Conservation (phyloP, 2,888 invertebrate species). For the Folsomia manolachei region DNA sequence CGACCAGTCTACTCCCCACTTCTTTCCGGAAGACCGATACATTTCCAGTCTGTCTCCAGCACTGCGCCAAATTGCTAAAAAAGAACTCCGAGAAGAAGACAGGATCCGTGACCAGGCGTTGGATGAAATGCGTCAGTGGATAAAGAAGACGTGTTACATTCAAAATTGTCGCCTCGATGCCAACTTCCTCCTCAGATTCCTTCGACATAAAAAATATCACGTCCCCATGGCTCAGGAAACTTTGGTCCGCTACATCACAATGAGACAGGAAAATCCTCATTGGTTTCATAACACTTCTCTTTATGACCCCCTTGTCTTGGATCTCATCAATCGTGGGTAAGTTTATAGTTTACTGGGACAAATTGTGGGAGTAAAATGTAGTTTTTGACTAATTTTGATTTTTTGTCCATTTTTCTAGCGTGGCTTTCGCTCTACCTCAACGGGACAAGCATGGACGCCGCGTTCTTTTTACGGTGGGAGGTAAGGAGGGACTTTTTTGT, state of each 20-base stretch:
- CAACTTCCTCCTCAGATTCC: slow-evolving; percentile 69
- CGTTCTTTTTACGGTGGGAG: slow-evolving; percentile 72
- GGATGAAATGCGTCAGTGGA: slow-evolving; percentile 67
- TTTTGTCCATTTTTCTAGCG: slow-evolving; percentile 58
- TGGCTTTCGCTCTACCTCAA: slow-evolving; percentile 74
- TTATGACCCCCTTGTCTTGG: slow-evolving; percentile 66
- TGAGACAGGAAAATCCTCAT: slow-evolving; percentile 73
- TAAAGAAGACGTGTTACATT: slow-evolving; percentile 67
- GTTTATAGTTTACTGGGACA: no score
- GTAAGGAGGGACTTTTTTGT: slow-evolving; percentile 56
- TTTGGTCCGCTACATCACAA: slow-evolving; percentile 71
- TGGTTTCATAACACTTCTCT: slow-evolving; percentile 73
- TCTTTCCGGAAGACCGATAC: slow-evolving; percentile 55
- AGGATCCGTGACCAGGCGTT: slow-evolving; percentile 64
- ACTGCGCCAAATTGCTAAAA: slow-evolving; percentile 57
- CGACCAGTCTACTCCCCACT: slow-evolving; percentile 29
- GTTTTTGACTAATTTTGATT: background rate
- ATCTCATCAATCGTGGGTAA: slow-evolving; percentile 69
- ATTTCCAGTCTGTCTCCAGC: slow-evolving; percentile 60
- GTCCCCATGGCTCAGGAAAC: slow-evolving; percentile 75
- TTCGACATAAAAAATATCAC: slow-evolving; percentile 77
- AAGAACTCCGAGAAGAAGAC: slow-evolving; percentile 70
- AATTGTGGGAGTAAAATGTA: no score
- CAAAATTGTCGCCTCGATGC: slow-evolving; percentile 64
- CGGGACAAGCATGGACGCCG: slow-evolving; percentile 71